Base-by-base conservation (phyloP, 2,113 vertebrate genomes). In the Pomatostomus ruficeps region DNA sequence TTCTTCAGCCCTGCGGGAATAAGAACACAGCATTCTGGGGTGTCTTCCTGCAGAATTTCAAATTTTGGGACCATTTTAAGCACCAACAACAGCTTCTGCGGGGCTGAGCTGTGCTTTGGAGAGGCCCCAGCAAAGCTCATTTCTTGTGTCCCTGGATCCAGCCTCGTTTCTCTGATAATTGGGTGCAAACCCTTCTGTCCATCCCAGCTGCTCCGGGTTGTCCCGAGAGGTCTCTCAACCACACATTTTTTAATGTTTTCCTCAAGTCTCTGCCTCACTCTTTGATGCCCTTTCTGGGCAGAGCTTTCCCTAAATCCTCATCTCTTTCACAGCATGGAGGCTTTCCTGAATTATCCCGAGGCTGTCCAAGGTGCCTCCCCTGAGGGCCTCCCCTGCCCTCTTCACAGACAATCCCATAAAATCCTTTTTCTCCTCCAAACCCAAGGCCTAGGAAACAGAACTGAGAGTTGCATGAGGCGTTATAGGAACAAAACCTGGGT, bases 401-500 rank as follows among this genome's bases (percentile, higher is more conserved):
- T 46, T 36, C 9, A 14, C 28, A 71, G 26, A 20, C 6, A 36
- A 72, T 62, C 12, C 2, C 1, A 3, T 0, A 7, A 52, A 58
- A 3, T 1, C 4, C 6, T 68, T 48, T 52, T 57, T 49, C 65
- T 76, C 49, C 33, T 55, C 25, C 16, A 16, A 68, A 36, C 3
- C 12, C 11, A 14, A 0, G 13, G 36, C 40, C 24, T 8, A 33
- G 35, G 33, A 68, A 58, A 14, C 38, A 45, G 5, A 55, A 21
- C 3, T 22, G 54, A 28, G 13, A 78, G 35, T 21, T 54, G 14
- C 21, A 54, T 1, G 4, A 61, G 42, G 22, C 14, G 1, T n/a
- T n/a, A 23, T 0, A 33, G 68, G 10, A 7, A 21, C 11, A 57
- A 43, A 61, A 71, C 10, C 4, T 12, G 3, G 5, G 6, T 11